Evolutionary conservation across 2,888 invertebrate genomes (phyloP).

Genomic region (Parthenolecanium corni): DNA sequence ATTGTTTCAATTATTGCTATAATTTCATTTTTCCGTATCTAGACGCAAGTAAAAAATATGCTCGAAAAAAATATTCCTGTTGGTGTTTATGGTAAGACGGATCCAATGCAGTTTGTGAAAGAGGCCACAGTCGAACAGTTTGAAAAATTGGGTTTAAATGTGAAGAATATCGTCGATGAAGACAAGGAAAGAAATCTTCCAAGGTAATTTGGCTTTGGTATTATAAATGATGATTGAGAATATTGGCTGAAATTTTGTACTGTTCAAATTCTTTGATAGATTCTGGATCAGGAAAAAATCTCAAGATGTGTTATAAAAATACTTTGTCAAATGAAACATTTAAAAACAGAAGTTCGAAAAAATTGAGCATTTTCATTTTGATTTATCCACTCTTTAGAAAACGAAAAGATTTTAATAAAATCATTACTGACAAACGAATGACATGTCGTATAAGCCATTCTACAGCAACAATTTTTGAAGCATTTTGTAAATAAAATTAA

Average conservation of each 20-base stretch:
- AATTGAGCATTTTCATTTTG: no score
- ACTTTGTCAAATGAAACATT: no score
- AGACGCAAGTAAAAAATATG: conserved; percentile 29
- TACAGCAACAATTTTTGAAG: no score
- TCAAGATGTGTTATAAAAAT: no score
- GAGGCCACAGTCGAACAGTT: conserved; percentile 22
- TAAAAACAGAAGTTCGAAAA: no score
- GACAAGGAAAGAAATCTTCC: background rate
- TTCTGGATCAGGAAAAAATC: no score
- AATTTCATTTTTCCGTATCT: background rate
- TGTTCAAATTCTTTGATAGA: no score
- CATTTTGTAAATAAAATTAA: background rate
- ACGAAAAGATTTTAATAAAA: no score
- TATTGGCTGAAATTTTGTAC: background rate
- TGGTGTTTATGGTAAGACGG: background rate
- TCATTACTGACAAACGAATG: no score
- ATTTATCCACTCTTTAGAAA: no score
- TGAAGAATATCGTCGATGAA: background rate
- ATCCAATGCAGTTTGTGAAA: background rate
- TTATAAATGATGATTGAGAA: background rate
- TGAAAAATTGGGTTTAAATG: conserved; percentile 22
- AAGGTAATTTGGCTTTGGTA: background rate
- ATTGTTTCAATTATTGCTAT: background rate
- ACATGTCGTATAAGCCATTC: no score
- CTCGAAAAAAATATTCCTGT: conserved; percentile 14